Evolutionary conservation across 2,888 invertebrate species (phyloP).

Genomic region (Sipha maydis): DNA sequence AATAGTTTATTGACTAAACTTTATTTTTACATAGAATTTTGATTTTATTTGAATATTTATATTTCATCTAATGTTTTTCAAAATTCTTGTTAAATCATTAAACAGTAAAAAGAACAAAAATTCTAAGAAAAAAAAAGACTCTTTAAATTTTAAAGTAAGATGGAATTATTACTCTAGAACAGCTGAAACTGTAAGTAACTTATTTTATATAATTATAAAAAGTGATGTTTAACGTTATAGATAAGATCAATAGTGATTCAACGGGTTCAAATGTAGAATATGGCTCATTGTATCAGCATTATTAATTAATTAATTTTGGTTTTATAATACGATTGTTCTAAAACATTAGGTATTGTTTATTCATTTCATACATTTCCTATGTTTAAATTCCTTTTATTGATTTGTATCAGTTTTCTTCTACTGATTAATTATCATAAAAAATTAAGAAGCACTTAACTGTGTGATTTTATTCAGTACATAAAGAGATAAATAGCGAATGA

Average conservation of each 20-base stretch:
- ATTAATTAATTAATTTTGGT: background rate
- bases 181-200: background rate
- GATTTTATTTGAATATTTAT: too few relatives aligned
- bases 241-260: background rate
- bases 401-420: background rate
- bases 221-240: background rate
- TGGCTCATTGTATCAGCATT: background rate
- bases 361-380: too few relatives aligned
- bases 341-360: background rate
- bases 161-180: background rate
- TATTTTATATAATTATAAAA: background rate
- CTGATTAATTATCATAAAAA: background rate
- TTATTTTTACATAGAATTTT: too few relatives aligned
- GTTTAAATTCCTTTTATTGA: too few relatives aligned
- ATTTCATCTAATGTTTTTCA: too few relatives aligned
- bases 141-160: background rate
- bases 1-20: too few relatives aligned
- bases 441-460: background rate
- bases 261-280: background rate
- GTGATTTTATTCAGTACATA: background rate
- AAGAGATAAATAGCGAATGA: background rate
- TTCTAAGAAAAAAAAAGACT: background rate
- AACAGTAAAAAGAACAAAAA: too few relatives aligned
- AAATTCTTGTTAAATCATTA: too few relatives aligned
- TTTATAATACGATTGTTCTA: background rate